phyloP scores from a whole-genome alignment of 2,113 vertebrate species.

The Mesocricetus auratus region DNA sequence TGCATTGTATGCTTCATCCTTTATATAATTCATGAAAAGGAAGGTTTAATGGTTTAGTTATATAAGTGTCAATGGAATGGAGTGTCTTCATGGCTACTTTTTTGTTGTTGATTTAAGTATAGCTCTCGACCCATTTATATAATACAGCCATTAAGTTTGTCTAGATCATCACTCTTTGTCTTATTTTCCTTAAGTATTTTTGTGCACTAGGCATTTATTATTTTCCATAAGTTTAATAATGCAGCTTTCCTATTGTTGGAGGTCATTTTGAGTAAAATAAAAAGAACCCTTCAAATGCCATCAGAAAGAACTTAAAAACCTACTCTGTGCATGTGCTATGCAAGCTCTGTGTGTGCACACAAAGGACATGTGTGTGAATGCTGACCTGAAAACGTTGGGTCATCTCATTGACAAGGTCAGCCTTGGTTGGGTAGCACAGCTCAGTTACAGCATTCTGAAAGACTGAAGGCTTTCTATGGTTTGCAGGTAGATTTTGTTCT shows the following conservation, averaged over 20 bases:
- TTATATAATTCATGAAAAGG: neutral
- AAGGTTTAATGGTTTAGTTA: neutral
- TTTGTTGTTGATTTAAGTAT: neutral
- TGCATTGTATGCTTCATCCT: neutral
- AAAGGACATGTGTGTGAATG: neutral
- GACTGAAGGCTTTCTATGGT: neutral
- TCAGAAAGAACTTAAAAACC: neutral
- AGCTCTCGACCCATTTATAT: neutral
- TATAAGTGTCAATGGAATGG: neutral
- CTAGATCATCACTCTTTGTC: neutral
- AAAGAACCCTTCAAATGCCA: neutral
- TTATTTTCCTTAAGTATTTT: constrained; percentile 10
- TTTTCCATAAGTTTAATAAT: neutral
- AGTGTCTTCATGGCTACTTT: neutral
- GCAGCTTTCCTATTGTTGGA: constrained; percentile 9
- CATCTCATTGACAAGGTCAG: neutral
- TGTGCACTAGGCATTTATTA: constrained; percentile 13
- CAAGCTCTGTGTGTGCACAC: neutral
- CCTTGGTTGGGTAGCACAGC: neutral
- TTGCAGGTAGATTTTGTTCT: neutral
- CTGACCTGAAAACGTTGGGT: too few species aligned
- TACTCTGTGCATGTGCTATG: neutral
- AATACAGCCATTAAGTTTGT: constrained; percentile 46
- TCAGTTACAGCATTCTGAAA: neutral
- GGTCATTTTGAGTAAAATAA: constrained; percentile 54